A percentile compares a stretch with the other conserved stretches of the same genome.
Evolutionary conservation across 2,888 invertebrate genomes (phyloP).

Genomic region (Pristionchus japonicus): DNA sequence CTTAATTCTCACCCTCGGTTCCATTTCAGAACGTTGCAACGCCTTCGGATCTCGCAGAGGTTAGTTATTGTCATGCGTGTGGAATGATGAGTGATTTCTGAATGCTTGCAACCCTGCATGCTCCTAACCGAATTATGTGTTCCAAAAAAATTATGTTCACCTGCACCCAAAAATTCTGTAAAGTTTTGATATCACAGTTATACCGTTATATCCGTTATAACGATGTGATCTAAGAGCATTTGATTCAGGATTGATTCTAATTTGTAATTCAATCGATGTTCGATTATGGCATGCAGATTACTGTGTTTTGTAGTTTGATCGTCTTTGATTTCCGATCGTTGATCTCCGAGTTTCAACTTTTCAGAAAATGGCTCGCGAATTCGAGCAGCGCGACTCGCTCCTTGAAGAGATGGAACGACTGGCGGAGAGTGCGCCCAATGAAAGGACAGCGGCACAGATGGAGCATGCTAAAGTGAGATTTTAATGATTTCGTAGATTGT

Average conservation of each 20-base stretch:
- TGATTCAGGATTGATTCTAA: neutral
- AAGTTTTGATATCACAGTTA: too few relatives aligned
- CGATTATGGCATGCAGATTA: too few relatives aligned
- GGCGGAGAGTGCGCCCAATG: slow-evolving; percentile 49
- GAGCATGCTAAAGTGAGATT: slow-evolving; percentile 56
- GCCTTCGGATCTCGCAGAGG: slow-evolving; percentile 17
- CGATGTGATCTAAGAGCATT: neutral
- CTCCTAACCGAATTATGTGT: neutral
- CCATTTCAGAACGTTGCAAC: slow-evolving; percentile 53
- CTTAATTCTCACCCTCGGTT: slow-evolving; percentile 37
- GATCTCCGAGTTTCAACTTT: neutral
- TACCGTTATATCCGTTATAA: too few relatives aligned
- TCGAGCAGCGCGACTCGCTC: slow-evolving; percentile 61
- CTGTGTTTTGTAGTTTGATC: neutral
- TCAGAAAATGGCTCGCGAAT: slow-evolving; percentile 65
- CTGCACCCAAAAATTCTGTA: too few relatives aligned
- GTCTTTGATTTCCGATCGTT: slow-evolving; percentile 19
- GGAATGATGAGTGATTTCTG: slow-evolving; percentile 29
- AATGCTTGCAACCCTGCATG: neutral
- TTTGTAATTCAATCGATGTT: too few relatives aligned
- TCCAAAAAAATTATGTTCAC: too few relatives aligned
- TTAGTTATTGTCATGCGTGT: neutral
- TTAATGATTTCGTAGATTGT: too few relatives aligned
- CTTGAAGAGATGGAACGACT: slow-evolving; percentile 51
- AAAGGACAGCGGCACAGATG: slow-evolving; percentile 58